These are phyloP conservation scores for Nowickia ferox DNA, from an alignment of 2,888 invertebrate genomes.

Conservation along the genomic window DNA sequence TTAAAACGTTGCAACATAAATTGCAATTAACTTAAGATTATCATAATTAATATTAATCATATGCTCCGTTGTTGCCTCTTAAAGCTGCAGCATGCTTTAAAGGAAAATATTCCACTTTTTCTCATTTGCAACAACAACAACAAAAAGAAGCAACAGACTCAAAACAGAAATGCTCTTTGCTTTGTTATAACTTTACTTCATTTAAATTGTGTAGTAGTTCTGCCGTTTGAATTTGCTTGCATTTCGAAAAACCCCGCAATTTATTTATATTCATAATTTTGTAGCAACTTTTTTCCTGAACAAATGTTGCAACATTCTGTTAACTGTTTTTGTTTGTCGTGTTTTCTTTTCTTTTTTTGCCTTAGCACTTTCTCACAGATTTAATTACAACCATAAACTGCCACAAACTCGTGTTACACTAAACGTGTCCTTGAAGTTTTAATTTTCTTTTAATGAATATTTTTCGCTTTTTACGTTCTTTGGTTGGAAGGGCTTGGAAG, in stretches of 20 bases:
- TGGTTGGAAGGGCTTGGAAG: not conserved
- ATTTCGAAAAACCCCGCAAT: conserved; percentile 9
- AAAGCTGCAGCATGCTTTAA: not conserved
- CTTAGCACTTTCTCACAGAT: conserved; percentile 53
- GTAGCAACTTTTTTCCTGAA: conserved; percentile 47
- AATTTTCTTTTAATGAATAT: conserved; percentile 2
- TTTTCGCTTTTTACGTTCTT: not conserved
- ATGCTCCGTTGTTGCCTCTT: conserved; percentile 6
- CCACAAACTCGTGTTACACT: conserved; percentile 1
- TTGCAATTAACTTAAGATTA: conserved; percentile 24
- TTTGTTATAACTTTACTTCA: conserved; percentile 16
- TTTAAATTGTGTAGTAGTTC: conserved; percentile 13
- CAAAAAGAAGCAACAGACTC: not conserved
- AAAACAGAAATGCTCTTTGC: not conserved
- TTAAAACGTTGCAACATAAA: not conserved
- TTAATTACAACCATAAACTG: conserved; percentile 54
- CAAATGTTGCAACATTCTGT: conserved; percentile 46
- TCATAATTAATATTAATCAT: conserved; percentile 43
- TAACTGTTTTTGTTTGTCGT: no score
- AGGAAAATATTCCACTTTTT: not conserved
- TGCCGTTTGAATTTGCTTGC: conserved; percentile 11
- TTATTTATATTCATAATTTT: conserved; percentile 28
- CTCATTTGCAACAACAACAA: not conserved
- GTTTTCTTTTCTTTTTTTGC: not conserved
- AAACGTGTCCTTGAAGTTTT: conserved; percentile 33